Evolutionary conservation across 2,113 vertebrate genomes (phyloP).

Genomic region (Rhineura floridana): DNA sequence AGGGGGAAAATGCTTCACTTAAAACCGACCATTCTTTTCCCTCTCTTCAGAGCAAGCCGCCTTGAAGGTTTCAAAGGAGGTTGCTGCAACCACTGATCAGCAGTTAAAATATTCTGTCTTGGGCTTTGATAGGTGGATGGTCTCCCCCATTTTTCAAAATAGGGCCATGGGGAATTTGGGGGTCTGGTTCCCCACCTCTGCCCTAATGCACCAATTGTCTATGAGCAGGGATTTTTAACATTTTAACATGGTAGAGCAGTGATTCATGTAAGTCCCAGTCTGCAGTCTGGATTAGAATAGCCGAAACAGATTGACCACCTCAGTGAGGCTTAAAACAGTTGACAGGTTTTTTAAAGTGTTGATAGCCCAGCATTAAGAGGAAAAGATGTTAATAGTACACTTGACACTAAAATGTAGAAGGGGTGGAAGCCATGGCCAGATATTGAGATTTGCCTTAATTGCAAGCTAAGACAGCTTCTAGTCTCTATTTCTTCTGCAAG

Average conservation of each 20-base stretch:
- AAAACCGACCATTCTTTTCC: no score
- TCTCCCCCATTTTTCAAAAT: no score
- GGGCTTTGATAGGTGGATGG: no score
- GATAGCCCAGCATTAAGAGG: neutral
- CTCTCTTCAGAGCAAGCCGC: no score
- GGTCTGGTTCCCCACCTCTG: no score
- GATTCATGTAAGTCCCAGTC: neutral
- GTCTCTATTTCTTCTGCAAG: neutral
- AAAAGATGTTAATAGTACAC: neutral
- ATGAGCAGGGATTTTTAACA: neutral
- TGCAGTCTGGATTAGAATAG: neutral
- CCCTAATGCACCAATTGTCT: neutral
- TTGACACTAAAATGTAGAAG: neutral
- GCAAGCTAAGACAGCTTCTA: no score
- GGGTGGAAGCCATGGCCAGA: neutral
- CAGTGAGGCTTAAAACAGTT: neutral
- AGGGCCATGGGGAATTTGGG: no score
- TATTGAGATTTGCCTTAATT: neutral
- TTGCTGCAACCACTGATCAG: no score
- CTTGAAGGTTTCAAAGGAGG: no score
- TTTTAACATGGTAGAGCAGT: neutral
- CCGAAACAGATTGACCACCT: neutral
- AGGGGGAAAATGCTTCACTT: no score
- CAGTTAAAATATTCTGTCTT: no score
- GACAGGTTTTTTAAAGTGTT: neutral